Evolutionary conservation across 1,140 invertebrate species (phyloP).

Genomic region (Ostrea denselamellosa): DNA sequence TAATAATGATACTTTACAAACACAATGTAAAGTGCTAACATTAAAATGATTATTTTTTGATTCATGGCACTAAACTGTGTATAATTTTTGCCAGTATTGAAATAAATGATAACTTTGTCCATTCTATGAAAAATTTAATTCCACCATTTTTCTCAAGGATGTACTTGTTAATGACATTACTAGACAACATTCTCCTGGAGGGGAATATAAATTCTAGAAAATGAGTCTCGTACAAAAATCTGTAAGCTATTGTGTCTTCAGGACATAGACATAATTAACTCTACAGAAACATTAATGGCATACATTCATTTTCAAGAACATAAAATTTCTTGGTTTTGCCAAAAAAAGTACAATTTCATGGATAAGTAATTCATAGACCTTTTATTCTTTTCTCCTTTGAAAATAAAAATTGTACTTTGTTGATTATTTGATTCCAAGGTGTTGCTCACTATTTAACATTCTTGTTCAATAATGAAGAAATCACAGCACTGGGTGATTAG

Average conservation of each 20-base stretch:
- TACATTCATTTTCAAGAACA: too few relatives aligned
- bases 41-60: background rate
- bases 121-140: background rate
- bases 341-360: too few relatives aligned
- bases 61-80: background rate
- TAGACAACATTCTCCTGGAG: background rate
- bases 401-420: too few relatives aligned
- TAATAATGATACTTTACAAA: background rate
- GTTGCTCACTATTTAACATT: too few relatives aligned
- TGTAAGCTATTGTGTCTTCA: too few relatives aligned
- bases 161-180: conserved; percentile 4
- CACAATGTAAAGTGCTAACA: background rate
- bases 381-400: too few relatives aligned
- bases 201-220: background rate
- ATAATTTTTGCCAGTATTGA: background rate
- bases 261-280: too few relatives aligned
- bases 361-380: too few relatives aligned
- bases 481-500: conserved; percentile 70
- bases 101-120: background rate
- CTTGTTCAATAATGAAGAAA: conserved; percentile 44
- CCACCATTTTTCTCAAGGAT: background rate
- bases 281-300: too few relatives aligned
- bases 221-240: too few relatives aligned
- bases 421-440: too few relatives aligned
- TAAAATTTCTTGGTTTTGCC: too few relatives aligned